phyloP scores from a whole-genome alignment of 2,888 invertebrate species.

The Chorisops tibialis region DNA sequence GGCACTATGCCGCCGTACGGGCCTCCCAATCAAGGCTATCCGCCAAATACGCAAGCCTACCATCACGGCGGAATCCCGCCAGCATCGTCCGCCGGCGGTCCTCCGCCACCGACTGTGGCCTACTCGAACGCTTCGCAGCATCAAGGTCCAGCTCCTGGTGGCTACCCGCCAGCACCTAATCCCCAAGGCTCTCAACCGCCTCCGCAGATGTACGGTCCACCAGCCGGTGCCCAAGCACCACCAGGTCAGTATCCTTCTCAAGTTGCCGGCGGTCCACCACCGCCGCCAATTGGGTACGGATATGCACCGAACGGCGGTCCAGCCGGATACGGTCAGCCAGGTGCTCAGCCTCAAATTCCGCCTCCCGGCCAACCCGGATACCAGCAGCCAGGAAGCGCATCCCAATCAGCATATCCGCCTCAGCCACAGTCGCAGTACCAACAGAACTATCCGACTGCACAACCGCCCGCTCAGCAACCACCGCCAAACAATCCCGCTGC shows the following conservation, averaged over 20 bases:
- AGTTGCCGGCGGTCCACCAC: constrained; percentile 47
- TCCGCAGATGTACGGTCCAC: constrained; percentile 49
- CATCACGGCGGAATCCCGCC: constrained; percentile 54
- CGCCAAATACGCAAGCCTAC: constrained; percentile 58
- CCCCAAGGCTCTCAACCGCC: constrained; percentile 49
- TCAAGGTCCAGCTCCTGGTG: constrained; percentile 52
- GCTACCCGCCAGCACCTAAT: constrained; percentile 53
- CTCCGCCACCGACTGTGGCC: constrained; percentile 48
- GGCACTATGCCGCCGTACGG: constrained; percentile 45
- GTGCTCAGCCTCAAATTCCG: constrained; percentile 36
- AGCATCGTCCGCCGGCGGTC: constrained; percentile 47
- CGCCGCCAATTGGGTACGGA: constrained; percentile 53
- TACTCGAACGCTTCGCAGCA: constrained; percentile 54
- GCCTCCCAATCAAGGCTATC: constrained; percentile 55
- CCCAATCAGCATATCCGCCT: constrained; percentile 53
- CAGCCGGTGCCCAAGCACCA: constrained; percentile 52
- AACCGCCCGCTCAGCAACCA: constrained; percentile 40
- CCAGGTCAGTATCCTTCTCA: constrained; percentile 49
- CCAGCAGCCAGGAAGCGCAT: constrained; percentile 47
- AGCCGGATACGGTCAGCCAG: constrained; percentile 41
- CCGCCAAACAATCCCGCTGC: constrained; percentile 30
- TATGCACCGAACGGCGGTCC: constrained; percentile 52
- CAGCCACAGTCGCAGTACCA: constrained; percentile 48
- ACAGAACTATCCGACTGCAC: constrained; percentile 50
- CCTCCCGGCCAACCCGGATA: constrained; percentile 51